A percentile compares a stretch with the other conserved stretches of the same genome.
These are phyloP conservation scores for Diplodus sargus DNA, from an alignment of 2,797 vertebrate genomes.

Conservation along the genomic window DNA sequence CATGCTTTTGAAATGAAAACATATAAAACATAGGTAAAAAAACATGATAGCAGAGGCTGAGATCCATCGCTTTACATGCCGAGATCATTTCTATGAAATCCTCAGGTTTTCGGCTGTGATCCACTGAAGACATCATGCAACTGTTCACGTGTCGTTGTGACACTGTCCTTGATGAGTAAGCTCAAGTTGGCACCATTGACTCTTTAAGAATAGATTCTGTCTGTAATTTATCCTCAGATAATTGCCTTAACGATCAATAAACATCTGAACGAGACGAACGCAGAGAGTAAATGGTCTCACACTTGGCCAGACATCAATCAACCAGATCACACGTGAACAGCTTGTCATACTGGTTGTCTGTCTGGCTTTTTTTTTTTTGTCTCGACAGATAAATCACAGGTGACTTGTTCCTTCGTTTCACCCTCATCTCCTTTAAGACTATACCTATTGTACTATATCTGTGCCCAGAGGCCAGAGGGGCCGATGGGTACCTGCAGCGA, in stretches of 20 bases:
- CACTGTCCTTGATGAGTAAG: background rate
- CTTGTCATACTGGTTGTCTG: background rate
- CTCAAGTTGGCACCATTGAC: too few species aligned
- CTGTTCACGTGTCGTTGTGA: background rate
- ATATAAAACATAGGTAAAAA: too few species aligned
- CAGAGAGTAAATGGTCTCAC: background rate
- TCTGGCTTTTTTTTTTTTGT: conserved; percentile 25
- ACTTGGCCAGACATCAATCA: conserved; percentile 15
- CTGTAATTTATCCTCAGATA: background rate
- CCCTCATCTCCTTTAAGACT: conserved; percentile 48
- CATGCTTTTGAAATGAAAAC: too few species aligned
- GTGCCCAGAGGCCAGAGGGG: background rate
- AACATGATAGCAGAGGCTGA: too few species aligned
- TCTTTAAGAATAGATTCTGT: background rate
- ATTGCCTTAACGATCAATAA: background rate
- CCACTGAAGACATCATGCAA: background rate
- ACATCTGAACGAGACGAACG: too few species aligned
- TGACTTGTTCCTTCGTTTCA: conserved; percentile 25
- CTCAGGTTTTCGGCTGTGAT: background rate
- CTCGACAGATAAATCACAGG: conserved; percentile 29
- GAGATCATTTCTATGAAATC: background rate
- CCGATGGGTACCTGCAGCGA: conserved; percentile 21
- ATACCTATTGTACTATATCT: conserved; percentile 35
- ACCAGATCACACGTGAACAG: background rate
- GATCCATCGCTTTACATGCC: too few species aligned